Percentiles rank a stretch among this genome's conserved stretches.
Conservation (phyloP, 2,888 invertebrate genomes). For the Carpatolechia fugitivella region DNA sequence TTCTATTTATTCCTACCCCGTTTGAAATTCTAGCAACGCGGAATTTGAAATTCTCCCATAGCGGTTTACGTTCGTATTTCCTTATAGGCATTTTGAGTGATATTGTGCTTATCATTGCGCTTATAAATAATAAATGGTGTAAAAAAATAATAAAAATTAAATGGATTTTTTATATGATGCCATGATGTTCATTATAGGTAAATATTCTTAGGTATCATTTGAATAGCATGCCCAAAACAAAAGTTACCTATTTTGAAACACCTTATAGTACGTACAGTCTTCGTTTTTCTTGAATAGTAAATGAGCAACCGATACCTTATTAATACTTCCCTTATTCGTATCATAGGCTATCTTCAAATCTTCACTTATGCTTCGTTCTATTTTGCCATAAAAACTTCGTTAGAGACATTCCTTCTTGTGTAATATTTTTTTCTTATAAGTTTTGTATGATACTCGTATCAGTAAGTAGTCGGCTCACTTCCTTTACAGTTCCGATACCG, state of each 20-base stretch:
- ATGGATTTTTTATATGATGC: no score
- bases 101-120: no score
- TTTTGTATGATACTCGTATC: constrained; percentile 26
- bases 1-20: constrained; percentile 32
- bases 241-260: no score
- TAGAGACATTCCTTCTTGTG: not conserved
- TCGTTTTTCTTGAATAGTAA: not conserved
- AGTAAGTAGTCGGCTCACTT: constrained; percentile 30
- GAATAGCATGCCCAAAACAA: no score
- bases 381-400: not conserved
- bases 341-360: constrained; percentile 8
- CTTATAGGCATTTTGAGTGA: not conserved
- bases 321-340: not conserved
- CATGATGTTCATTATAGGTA: no score
- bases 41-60: constrained; percentile 5
- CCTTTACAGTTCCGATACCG: constrained; percentile 15
- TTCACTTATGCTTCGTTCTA: not conserved
- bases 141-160: no score
- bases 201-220: no score
- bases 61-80: not conserved
- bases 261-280: no score
- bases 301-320: not conserved
- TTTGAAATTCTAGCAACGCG: constrained; percentile 22
- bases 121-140: no score
- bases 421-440: constrained; percentile 3